phyloP scores from a whole-genome alignment of 2,888 invertebrate genomes.

The Pandemis cinnamomeana region DNA sequence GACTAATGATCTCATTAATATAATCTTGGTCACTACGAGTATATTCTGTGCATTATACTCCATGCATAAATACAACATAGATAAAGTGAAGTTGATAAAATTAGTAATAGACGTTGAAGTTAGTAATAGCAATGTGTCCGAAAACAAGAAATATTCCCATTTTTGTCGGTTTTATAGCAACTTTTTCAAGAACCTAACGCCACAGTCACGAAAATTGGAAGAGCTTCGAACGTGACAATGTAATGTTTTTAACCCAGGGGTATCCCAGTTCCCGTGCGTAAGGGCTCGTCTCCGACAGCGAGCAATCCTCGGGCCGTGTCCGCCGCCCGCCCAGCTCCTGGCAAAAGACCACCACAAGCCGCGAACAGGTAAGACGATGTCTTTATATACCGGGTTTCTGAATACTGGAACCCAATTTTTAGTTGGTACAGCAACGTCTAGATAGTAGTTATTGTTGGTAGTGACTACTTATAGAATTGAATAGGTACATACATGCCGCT shows the following conservation, averaged over 20 bases:
- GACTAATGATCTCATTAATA: conserved; percentile 2
- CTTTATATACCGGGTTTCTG: too few relatives aligned
- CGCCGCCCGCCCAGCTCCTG: conserved; percentile 42
- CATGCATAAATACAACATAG: too few relatives aligned
- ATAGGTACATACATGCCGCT: too few relatives aligned
- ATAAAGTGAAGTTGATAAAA: too few relatives aligned
- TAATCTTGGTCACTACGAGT: neutral
- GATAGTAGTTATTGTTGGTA: too few relatives aligned
- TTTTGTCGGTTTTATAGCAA: neutral
- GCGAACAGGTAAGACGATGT: conserved; percentile 66
- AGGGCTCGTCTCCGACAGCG: conserved; percentile 73
- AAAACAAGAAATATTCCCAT: neutral
- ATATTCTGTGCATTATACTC: neutral
- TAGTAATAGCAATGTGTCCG: neutral
- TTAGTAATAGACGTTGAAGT: too few relatives aligned
- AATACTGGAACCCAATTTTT: too few relatives aligned
- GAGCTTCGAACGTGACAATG: conserved; percentile 3
- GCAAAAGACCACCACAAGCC: conserved; percentile 54
- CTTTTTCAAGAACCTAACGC: too few relatives aligned
- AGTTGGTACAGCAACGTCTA: too few relatives aligned
- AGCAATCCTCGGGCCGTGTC: conserved; percentile 58
- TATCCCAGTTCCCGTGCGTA: conserved; percentile 83
- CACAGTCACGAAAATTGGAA: neutral
- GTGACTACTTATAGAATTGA: too few relatives aligned
- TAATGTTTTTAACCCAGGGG: conserved; percentile 61